phyloP scores from a whole-genome alignment of 1,140 invertebrate species.

The Cydia splendana region DNA sequence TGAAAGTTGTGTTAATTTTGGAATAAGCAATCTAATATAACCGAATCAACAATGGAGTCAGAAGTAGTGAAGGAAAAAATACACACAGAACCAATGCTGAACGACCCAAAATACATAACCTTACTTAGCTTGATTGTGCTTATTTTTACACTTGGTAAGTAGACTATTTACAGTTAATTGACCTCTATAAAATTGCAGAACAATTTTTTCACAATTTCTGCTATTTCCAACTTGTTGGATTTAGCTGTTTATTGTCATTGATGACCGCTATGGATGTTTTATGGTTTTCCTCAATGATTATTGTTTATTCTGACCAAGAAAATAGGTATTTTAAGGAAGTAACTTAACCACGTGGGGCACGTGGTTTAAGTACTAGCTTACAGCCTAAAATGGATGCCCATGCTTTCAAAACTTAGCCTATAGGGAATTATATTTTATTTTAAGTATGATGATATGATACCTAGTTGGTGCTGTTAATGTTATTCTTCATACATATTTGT shows the following conservation, averaged over 20 bases:
- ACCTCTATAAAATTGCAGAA: constrained; percentile 1
- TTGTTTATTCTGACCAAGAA: neutral
- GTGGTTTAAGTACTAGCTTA: neutral
- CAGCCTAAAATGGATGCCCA: neutral
- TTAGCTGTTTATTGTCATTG: neutral
- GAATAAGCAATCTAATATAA: constrained; percentile 25
- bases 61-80: constrained; percentile 74
- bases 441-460: neutral
- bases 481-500: neutral
- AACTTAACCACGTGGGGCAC: constrained; percentile 8
- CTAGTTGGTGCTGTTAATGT: neutral
- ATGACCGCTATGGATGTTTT: neutral
- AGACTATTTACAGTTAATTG: constrained; percentile 25
- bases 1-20: neutral
- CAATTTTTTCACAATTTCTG: neutral
- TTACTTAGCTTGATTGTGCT: constrained; percentile 67
- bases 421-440: neutral
- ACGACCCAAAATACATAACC: constrained; percentile 73
- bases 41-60: constrained; percentile 49
- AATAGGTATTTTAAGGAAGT: neutral
- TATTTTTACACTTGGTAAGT: constrained; percentile 67
- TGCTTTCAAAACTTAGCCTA: neutral
- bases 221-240: neutral
- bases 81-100: constrained; percentile 68
- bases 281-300: constrained; percentile 32